Base-by-base conservation (phyloP, 2,113 vertebrate species). In the Pristiophorus japonicus region DNA sequence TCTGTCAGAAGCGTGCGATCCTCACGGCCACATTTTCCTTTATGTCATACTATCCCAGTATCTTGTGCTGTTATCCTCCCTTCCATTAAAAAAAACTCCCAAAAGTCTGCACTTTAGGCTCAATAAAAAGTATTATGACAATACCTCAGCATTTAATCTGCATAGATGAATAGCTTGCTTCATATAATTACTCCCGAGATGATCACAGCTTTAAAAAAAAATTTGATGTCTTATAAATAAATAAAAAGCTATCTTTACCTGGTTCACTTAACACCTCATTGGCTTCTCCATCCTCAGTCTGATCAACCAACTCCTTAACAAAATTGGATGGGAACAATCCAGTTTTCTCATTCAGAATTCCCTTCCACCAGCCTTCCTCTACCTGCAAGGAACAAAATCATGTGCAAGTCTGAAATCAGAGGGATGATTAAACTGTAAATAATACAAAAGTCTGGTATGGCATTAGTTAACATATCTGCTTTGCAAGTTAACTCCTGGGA, bases 281-380 rank as follows among this genome's bases (percentile, higher is more conserved):
- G 87, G 96, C 65, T 95, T 99, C 99, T 45, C 96, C 97, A 20
- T 99, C 98, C 75, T 98, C 98, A 0, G 81, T 47, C 5, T 96
- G 14, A 1, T 99, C 99, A 88, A 99, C 73, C 93, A 94, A 30
- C 96, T 99, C 99, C 97, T 99, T 99, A 95, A 99, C 99, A 94
- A 99, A 99, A 97, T 99, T 99, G 55, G 99, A 99, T 45, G 99
- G 98, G 95, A 99, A 99, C 30, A 99, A 96, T 27, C 99, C 99
- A 24, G 96, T 96, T 96, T 98, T 99, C 95, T 98, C 98, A 95
- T 98, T 98, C 45, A 98, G 90, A 8, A 30, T 97, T 96, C 99
- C 99, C 90, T 96, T 99, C 99, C 99, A 99, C 99, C 99, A 99
- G 95, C 99, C 99, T 96, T 99, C 99, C 96, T 99, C 99, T n/a